Conservation (phyloP, 2,113 vertebrate species). For the Oceanites oceanicus region DNA sequence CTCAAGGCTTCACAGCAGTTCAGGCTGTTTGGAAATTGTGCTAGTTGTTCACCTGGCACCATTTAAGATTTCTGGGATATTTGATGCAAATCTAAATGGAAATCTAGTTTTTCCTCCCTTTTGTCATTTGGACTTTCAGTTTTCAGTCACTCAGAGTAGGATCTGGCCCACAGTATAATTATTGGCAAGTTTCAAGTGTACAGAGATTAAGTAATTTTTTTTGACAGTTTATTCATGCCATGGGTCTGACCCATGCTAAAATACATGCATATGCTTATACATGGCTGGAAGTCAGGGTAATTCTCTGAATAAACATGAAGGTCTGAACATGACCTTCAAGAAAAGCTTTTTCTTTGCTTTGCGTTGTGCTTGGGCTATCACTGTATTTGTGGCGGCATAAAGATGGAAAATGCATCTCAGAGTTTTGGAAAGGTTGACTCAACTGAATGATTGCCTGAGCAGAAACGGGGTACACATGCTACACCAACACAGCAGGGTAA, state of each 20-base stretch:
- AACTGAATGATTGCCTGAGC: background rate
- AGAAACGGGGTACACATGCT: background rate
- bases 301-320: background rate
- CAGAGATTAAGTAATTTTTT: background rate
- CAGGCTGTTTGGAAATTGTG: background rate
- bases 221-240: background rate
- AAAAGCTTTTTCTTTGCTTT: background rate
- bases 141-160: background rate
- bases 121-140: background rate
- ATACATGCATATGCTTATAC: background rate
- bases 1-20: background rate
- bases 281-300: background rate
- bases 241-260: background rate
- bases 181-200: background rate
- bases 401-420: background rate
- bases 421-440: background rate
- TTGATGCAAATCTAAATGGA: background rate
- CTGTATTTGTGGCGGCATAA: background rate
- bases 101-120: background rate
- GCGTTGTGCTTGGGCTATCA: fast-evolving
- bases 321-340: background rate
- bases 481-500: background rate
- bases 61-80: background rate
- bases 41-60: background rate
- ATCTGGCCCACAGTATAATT: background rate